A percentile compares a stretch with the other conserved stretches of the same genome.
Evolutionary conservation across 1,140 invertebrate genomes (phyloP).

Genomic region (Drosophila suzukii): DNA sequence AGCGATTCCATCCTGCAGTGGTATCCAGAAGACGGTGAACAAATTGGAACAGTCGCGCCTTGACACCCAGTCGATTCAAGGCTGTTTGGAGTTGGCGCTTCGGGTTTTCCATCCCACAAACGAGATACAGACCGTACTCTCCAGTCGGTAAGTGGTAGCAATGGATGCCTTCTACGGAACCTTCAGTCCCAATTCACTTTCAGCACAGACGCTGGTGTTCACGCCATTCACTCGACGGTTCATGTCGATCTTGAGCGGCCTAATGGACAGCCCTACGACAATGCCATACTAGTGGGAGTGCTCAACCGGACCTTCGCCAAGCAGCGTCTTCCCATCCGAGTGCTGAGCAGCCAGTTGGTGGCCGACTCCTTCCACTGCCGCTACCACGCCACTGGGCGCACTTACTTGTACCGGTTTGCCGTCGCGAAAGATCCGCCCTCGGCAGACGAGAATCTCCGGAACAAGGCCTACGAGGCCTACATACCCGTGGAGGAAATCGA

Average conservation of each 20-base stretch:
- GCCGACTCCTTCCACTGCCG: conserved; percentile 87
- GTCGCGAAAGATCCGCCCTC: conserved; percentile 71
- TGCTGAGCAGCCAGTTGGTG: conserved; percentile 86
- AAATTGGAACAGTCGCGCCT: conserved; percentile 64
- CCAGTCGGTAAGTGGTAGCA: conserved; percentile 87
- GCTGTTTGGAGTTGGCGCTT: conserved; percentile 87
- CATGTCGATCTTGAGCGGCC: conserved; percentile 87
- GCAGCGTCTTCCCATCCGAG: conserved; percentile 85
- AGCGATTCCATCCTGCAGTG: conserved; percentile 75
- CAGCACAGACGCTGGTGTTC: conserved; percentile 91
- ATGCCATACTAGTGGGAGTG: conserved; percentile 79
- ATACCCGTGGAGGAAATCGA: conserved; percentile 75
- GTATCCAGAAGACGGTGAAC: conserved; percentile 85
- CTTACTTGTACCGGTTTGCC: conserved; percentile 89
- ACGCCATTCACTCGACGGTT: conserved; percentile 87
- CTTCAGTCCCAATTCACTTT: conserved; percentile 16
- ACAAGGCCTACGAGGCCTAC: conserved; percentile 58
- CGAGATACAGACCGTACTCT: conserved; percentile 85
- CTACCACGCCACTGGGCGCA: conserved; percentile 86
- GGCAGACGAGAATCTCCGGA: conserved; percentile 30
- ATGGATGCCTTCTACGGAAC: not conserved
- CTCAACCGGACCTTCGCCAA: conserved; percentile 87
- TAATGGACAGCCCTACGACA: conserved; percentile 85
- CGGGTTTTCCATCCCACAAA: conserved; percentile 84
- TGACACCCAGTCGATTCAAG: conserved; percentile 88